Evolutionary conservation across 1,140 invertebrate genomes (phyloP).

Genomic region (Hylyphantes graminicola): DNA sequence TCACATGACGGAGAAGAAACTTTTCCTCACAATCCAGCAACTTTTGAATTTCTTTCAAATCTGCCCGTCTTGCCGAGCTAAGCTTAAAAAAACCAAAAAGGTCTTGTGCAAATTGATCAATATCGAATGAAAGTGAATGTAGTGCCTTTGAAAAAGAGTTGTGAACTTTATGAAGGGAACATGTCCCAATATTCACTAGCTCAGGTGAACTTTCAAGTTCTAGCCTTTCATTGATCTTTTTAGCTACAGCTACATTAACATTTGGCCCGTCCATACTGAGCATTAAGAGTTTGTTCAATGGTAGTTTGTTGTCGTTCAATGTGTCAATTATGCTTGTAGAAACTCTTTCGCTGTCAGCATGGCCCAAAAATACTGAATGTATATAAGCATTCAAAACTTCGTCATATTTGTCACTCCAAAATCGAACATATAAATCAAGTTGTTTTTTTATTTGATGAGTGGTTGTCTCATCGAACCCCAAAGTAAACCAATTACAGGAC

Average conservation of each 20-base stretch:
- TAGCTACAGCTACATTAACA: background rate
- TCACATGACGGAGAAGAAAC: constrained; percentile 6
- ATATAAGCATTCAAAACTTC: constrained; percentile 1
- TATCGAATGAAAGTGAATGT: background rate
- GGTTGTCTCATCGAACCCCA: constrained; percentile 15
- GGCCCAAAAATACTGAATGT: constrained; percentile 5
- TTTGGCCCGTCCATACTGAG: constrained; percentile 22
- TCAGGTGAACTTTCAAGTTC: background rate
- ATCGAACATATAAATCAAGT: constrained; percentile 5
- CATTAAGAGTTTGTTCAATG: constrained; percentile 12
- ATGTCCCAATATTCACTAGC: constrained; percentile 12
- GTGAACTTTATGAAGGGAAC: constrained; percentile 18
- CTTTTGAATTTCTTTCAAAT: constrained; percentile 6
- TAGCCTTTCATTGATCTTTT: background rate
- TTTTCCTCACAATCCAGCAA: constrained; percentile 10
- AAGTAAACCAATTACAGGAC: background rate
- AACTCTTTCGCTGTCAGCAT: background rate
- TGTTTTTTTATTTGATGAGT: background rate
- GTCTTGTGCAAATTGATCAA: constrained; percentile 3
- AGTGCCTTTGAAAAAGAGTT: constrained; percentile 23
- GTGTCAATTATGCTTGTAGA: background rate
- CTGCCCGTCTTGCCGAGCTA: constrained; percentile 8
- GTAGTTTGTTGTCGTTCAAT: background rate
- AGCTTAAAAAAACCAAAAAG: constrained; percentile 4
- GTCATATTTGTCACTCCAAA: background rate